Base-by-base conservation (phyloP, 1,140 invertebrate species). In the Metopolophium dirhodum region DNA sequence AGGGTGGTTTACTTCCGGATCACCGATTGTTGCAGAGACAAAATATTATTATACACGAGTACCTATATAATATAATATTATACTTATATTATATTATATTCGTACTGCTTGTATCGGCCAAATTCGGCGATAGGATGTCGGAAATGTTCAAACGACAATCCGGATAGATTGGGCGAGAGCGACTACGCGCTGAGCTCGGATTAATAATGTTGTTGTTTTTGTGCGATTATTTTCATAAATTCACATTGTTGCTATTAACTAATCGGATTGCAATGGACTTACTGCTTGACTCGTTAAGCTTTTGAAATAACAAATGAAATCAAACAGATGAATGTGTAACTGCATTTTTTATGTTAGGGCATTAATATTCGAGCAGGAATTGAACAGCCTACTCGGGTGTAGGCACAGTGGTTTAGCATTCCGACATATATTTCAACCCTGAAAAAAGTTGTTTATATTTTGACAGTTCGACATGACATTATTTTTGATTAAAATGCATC, bases 71-170 rank as follows among this genome's bases (percentile, higher is more conserved):
- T 57, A 61, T 61, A 41, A 51, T 18, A 51, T 7, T 82, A 23
- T 83, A 83, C 22, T 8, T 37, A 37, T 85, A 26, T 85, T 37
- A 37, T 85, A 26, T 85, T 86, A 26, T n/a, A 35, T 20, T 2
- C 49, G 45, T 23, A 89, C 14, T 47, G 49, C 41, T 89, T 77
- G 30, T 77, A 89, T 41, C 37, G 35, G 3, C 9, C 2, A 4
- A 57, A 89, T 77, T 77, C 51, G 35, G 23, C 35, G 23, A 41
- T 11, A 37, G 35, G n/a, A 54, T 26, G 35, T 89, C 23, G n/a
- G 54, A 54, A 89, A 89, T 89, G 37, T 89, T 89, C 88, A 89
- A 77, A 89, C 51, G 88, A 57, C 51, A 89, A 89, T 54, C 87
- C n/a, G 20, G 7, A 57, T 1, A 37, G 35, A 6, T 22, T 37